phyloP scores from a whole-genome alignment of 2,113 vertebrate genomes.

The Odobenus rosmarus region DNA sequence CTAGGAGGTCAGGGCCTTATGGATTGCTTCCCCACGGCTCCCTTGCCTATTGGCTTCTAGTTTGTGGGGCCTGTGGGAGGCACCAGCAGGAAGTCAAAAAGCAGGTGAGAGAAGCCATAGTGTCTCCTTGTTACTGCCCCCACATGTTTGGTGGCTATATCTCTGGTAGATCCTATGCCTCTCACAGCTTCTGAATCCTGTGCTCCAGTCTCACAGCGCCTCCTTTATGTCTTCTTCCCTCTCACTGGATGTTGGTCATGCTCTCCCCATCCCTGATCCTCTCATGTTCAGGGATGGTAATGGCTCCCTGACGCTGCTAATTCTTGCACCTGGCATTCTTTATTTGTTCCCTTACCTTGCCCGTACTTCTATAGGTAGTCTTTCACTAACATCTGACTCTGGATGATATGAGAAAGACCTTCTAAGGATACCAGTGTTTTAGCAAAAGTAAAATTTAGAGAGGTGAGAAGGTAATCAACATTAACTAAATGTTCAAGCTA shows the following conservation, averaged over 20 bases:
- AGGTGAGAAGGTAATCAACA: neutral
- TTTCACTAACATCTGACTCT: neutral
- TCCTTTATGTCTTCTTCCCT: neutral
- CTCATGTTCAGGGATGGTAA: neutral
- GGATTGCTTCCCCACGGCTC: neutral
- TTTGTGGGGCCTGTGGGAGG: neutral
- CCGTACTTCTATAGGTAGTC: neutral
- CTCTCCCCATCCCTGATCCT: too few relatives aligned
- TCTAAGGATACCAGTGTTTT: neutral
- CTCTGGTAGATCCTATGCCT: too few relatives aligned
- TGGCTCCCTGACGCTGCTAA: neutral
- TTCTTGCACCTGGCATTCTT: neutral
- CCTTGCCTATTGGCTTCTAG: neutral
- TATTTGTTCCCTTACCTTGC: neutral
- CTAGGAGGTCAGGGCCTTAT: neutral
- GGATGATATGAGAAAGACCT: neutral
- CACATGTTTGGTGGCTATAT: rapidly evolving
- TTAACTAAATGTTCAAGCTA: neutral
- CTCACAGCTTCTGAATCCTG: neutral
- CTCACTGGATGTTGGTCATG: neutral
- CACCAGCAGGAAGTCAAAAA: neutral
- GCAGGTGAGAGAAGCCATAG: neutral
- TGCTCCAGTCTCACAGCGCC: rapidly evolving
- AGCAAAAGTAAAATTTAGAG: slow-evolving; percentile 7
- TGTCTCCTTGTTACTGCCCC: neutral